Base-by-base conservation (phyloP, 2,888 invertebrate species). In the Chrysina gloriosa region DNA sequence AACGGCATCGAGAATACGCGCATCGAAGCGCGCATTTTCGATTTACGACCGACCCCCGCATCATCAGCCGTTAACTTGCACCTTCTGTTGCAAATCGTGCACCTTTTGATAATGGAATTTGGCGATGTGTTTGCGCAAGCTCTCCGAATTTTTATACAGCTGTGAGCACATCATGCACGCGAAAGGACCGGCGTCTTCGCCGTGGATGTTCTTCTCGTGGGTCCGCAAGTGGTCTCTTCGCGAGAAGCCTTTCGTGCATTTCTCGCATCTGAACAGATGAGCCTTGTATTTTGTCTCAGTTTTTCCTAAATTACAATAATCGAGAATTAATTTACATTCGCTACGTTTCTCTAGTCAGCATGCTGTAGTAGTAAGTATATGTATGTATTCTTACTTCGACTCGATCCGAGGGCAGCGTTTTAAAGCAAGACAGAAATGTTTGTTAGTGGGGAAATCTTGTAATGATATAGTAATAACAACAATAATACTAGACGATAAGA, bases 141-240 rank as follows among this genome's bases (percentile, higher is more conserved):
- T 84, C 71, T 84, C 84, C 4, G 83, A 79, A 72, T 84, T 84
- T 78, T 84, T 84, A 73, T 84, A 84, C 54, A 84, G 71, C 70
- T 84, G 84, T 47, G 81, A 78, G 72, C 84, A 84, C 63, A 84
- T 82, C 34, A 77, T 74, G 69, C 84, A 84, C 61, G 80, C 81
- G 72, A 84, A 84, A 7, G 84, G 84, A 9, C 84, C 84, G 2
- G 81, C 83, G 69, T 83, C 84, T 72, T 84, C 84, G 11, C 84
- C 84, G 71, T 84, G 84, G 63, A 84, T 82, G 71, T 84, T 84
- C 77, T 84, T 84, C 74, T 84, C 83, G 74, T 84, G 84, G 52
- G 84, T 84, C 65, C 83, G 75, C 64, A 84, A 78, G 70, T 84
- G 84, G 74, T 84, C 84, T 69, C 84, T 74, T 64, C 84, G 77